A percentile compares a stretch with the other conserved stretches of the same genome.
Conservation (phyloP, 2,888 invertebrate genomes). For the Chymomyza caudatula region DNA sequence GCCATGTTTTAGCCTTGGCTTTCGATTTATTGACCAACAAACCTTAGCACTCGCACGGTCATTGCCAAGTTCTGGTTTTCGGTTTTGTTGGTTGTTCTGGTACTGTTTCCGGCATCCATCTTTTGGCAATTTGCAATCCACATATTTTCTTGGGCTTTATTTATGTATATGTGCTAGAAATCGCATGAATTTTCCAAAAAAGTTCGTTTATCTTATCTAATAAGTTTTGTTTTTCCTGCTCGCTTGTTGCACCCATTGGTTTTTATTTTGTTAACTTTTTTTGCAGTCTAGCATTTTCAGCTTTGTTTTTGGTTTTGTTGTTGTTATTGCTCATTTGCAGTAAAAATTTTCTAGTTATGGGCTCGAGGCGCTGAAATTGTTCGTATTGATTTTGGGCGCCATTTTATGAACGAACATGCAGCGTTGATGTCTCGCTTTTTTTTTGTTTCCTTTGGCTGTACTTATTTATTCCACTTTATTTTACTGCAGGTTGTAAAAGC, state of each 20-base stretch:
- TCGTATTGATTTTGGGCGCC: conserved; percentile 45
- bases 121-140: conserved; percentile 17
- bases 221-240: conserved; percentile 30
- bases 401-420: conserved; percentile 35
- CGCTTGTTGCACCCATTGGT: conserved; percentile 37
- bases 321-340: conserved; percentile 55
- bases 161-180: conserved; percentile 40
- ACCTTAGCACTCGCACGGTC: not conserved
- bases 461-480: not conserved
- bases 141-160: conserved; percentile 11
- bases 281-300: not conserved
- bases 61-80: not conserved
- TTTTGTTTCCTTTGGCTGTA: conserved; percentile 7
- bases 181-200: conserved; percentile 46
- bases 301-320: conserved; percentile 19
- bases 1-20: not conserved
- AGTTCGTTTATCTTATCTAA: conserved; percentile 49
- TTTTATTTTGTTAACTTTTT: conserved; percentile 10
- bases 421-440: conserved; percentile 6
- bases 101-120: not conserved
- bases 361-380: conserved; percentile 24
- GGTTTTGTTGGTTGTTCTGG: not conserved
- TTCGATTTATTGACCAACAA: conserved; percentile 36
- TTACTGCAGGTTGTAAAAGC: conserved; percentile 14
- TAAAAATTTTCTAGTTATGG: conserved; percentile 51